A percentile compares a stretch with the other conserved stretches of the same genome.
Evolutionary conservation across 2,888 invertebrate species (phyloP).

Genomic region (Willowsia nigromaculata): DNA sequence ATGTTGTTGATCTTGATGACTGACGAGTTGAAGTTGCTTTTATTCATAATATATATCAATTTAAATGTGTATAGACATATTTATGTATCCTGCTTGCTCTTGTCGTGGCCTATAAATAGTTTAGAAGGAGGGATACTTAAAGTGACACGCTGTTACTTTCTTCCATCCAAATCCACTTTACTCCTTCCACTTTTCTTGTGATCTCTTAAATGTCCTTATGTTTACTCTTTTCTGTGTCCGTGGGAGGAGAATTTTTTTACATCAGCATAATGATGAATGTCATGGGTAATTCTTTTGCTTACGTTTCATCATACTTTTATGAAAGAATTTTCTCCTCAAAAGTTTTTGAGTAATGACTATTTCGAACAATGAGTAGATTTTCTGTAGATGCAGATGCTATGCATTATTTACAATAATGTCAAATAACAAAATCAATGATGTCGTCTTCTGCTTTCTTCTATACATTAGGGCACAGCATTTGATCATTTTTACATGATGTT

Average conservation of each 20-base stretch:
- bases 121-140: neutral
- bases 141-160: conserved; percentile 21
- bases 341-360: conserved; percentile 55
- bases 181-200: conserved; percentile 27
- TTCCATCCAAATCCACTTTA: conserved; percentile 49
- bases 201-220: neutral
- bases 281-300: conserved; percentile 36
- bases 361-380: neutral
- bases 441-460: conserved; percentile 8
- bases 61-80: conserved; percentile 20
- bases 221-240: neutral
- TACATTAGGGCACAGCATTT: conserved; percentile 1
- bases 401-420: neutral
- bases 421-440: conserved; percentile 49
- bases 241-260: neutral
- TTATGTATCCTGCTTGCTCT: too few relatives aligned
- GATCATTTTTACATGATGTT: neutral
- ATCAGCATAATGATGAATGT: conserved; percentile 62
- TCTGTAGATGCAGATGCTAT: neutral
- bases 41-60: conserved; percentile 45
- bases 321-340: conserved; percentile 12
- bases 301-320: neutral
- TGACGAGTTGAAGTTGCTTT: conserved; percentile 47
- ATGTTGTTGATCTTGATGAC: conserved; percentile 18
- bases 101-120: conserved; percentile 4